Evolutionary conservation across 2,797 vertebrate species (phyloP).

Genomic region (Pyrocephalus nanus): DNA sequence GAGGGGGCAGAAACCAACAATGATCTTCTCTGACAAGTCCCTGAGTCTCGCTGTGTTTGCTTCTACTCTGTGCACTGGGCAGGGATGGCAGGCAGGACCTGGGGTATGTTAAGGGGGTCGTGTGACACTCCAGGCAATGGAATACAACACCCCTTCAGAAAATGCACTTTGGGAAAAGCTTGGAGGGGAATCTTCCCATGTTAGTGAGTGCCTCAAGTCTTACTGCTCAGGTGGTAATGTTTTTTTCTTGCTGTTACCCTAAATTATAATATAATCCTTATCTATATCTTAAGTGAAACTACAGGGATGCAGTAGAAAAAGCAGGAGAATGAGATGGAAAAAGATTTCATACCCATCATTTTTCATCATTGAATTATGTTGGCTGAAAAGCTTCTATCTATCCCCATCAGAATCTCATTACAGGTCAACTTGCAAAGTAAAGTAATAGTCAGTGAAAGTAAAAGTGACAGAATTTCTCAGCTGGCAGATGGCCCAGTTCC

Average conservation of each 20-base stretch:
- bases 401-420: constrained; percentile 62
- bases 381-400: constrained; percentile 37
- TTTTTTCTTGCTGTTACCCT: background rate
- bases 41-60: background rate
- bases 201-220: background rate
- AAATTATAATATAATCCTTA: background rate
- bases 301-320: background rate
- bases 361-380: constrained; percentile 52
- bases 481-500: constrained; percentile 26
- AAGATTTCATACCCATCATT: constrained; percentile 17
- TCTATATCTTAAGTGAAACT: background rate
- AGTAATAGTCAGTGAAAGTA: constrained; percentile 26
- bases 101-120: fast-evolving
- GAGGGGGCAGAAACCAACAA: background rate
- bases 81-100: background rate
- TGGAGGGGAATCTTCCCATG: background rate
- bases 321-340: background rate
- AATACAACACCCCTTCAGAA: background rate
- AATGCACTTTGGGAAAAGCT: background rate
- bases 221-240: background rate
- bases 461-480: constrained; percentile 39
- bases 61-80: background rate
- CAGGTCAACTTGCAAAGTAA: constrained; percentile 52
- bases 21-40: background rate
- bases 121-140: background rate